Conservation (phyloP, 2,888 invertebrate species). For the Amiota minor region DNA sequence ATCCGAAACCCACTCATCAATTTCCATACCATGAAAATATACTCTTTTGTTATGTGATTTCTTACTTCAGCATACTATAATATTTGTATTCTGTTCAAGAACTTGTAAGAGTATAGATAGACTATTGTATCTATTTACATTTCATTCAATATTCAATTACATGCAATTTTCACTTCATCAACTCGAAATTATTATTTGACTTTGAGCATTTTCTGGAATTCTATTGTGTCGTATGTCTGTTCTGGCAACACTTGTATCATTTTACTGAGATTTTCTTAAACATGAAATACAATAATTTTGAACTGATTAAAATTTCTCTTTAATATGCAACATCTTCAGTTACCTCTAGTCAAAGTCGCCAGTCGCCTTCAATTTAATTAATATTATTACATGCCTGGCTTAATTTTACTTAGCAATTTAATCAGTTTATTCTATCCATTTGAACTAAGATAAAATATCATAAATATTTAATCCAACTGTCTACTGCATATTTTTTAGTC, state of each 20-base stretch:
- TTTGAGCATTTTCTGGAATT: conserved; percentile 8
- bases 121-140: conserved; percentile 14
- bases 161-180: conserved; percentile 33
- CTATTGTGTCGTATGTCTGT: background rate
- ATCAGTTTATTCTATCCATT: conserved; percentile 6
- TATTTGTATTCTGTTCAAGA: background rate
- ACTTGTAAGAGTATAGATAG: background rate
- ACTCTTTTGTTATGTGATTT: background rate
- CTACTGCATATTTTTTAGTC: too few species aligned
- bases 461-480: conserved; percentile 9
- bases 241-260: too few species aligned
- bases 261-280: background rate
- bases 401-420: conserved; percentile 5
- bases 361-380: background rate
- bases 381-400: background rate
- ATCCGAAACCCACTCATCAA: conserved; percentile 33
- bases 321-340: background rate
- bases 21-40: background rate
- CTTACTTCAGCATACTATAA: background rate
- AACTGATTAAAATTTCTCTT: background rate
- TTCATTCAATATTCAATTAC: conserved; percentile 31
- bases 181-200: conserved; percentile 21
- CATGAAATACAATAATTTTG: background rate
- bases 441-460: conserved; percentile 21
- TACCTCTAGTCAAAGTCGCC: background rate